These are phyloP conservation scores for Chalcosyrphus nemorum DNA, from an alignment of 2,888 invertebrate species.

Conservation along the genomic window DNA sequence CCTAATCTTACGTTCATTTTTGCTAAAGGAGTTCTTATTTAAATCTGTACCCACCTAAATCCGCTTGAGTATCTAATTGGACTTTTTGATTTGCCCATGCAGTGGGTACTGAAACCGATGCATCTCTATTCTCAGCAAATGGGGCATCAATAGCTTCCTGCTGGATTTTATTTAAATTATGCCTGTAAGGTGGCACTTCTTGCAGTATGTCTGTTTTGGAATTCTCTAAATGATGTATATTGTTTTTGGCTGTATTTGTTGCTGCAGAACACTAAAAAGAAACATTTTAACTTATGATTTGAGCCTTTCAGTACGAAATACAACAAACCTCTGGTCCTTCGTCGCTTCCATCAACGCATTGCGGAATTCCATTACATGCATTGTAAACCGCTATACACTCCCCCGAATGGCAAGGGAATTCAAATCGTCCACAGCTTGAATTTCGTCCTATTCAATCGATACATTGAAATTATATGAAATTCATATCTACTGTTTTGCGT, in stretches of 20 bases:
- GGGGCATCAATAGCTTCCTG: slow-evolving; percentile 64
- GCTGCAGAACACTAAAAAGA: slow-evolving; percentile 77
- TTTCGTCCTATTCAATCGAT: slow-evolving; percentile 25
- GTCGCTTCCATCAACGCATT: slow-evolving; percentile 95
- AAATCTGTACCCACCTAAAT: slow-evolving; percentile 56
- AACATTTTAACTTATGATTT: too few relatives aligned
- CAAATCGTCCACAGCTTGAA: slow-evolving; percentile 88
- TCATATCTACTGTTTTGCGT: neutral
- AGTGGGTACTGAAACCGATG: slow-evolving; percentile 77
- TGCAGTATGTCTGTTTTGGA: slow-evolving; percentile 41
- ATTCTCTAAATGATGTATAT: slow-evolving; percentile 11
- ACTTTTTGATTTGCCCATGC: slow-evolving; percentile 77
- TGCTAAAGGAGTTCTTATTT: too few relatives aligned
- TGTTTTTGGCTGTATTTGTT: slow-evolving; percentile 43
- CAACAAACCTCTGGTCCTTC: slow-evolving; percentile 91
- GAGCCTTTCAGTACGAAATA: too few relatives aligned
- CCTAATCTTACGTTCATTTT: too few relatives aligned
- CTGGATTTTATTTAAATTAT: slow-evolving; percentile 74
- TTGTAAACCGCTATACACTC: slow-evolving; percentile 98
- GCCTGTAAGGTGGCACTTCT: slow-evolving; percentile 25
- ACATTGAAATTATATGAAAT: neutral
- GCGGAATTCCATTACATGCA: slow-evolving; percentile 96
- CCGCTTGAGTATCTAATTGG: slow-evolving; percentile 77
- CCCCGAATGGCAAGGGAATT: slow-evolving; percentile 93
- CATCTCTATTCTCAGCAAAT: slow-evolving; percentile 80